Evolutionary conservation across 2,888 invertebrate genomes (phyloP), one percentile per base, ranked within the genome.

Genomic region (Brachypterus glaber): DNA sequence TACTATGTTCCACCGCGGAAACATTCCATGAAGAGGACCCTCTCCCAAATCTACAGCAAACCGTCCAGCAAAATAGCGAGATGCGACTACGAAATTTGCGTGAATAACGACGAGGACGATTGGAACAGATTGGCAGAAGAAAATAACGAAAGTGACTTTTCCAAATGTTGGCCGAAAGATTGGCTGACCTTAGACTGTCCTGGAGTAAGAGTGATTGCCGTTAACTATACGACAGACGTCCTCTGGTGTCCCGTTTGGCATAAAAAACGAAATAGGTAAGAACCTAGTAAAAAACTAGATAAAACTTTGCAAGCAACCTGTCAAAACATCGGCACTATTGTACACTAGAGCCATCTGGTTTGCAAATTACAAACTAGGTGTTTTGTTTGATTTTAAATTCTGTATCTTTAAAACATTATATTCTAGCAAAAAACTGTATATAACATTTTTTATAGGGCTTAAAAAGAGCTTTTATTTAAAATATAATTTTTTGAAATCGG

Each of bases 151-250:
- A 44, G 33, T 17, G 42, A 43, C 15, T 41, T 43, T 35, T 77
- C 78, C 1, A 60, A 65, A 8, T 89, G 89, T 55, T 90, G 89
- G 89, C 90, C 90, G 0, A 70, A 76, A 41, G 89, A 91, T 59
- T 92, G 91, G 91, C 62, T 92, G 15, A 78, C 82, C 0, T 58
- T 73, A 25, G 90, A 91, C 57, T 80, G 80, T 53, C 82, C 84
- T 0, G 76, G 79, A 0, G 77, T 82, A 0, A 71, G 91, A 29
- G 76, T 91, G 0, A 74, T 91, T 15, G 83, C 84, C 2, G 66
- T 91, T 1, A 87, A 87, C 55, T 90, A 88, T 55, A 82, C 85
- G 0, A 85, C 88, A 2, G 82, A 83, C 51, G 78, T 80, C 0
- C 64, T 84, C 14, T 86, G 86, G 84, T 70, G 82, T 37, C 81